Conservation (phyloP, 1,140 invertebrate genomes). For the Bombus waltoni region DNA sequence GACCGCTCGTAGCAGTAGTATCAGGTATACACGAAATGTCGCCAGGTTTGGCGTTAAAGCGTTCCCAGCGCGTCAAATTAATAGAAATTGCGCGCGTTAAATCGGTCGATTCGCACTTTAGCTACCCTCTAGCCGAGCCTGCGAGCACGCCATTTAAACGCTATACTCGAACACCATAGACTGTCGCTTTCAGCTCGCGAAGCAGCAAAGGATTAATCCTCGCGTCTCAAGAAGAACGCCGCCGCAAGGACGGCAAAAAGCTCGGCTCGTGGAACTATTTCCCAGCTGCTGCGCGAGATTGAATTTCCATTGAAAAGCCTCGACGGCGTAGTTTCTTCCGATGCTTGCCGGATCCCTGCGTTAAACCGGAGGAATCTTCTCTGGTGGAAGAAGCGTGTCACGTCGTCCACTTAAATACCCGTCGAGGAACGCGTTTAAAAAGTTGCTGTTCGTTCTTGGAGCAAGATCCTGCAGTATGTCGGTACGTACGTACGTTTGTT, state of each 20-base stretch:
- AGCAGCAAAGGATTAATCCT: conserved; percentile 1
- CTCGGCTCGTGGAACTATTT: neutral
- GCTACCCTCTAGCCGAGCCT: no score
- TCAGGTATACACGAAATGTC: no score
- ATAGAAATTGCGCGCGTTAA: neutral
- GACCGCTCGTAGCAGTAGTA: no score
- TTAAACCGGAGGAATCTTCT: neutral
- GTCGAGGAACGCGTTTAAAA: neutral
- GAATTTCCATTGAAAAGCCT: conserved; percentile 18
- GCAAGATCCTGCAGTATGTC: neutral
- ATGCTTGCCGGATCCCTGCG: neutral
- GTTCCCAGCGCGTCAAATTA: no score
- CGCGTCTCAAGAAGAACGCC: neutral
- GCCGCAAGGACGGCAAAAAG: neutral
- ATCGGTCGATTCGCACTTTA: neutral
- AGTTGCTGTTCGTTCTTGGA: neutral
- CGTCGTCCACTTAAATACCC: conserved; percentile 3
- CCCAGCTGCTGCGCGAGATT: neutral
- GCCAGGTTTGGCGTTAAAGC: no score
- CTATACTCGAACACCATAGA: neutral
- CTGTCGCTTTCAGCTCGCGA: neutral
- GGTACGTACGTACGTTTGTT: neutral
- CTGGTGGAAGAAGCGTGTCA: neutral
- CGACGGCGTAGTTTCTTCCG: neutral
- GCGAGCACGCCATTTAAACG: neutral